These are phyloP conservation scores for Notothenia rossii DNA, from an alignment of 2,113 vertebrate species.

Conservation along the genomic window DNA sequence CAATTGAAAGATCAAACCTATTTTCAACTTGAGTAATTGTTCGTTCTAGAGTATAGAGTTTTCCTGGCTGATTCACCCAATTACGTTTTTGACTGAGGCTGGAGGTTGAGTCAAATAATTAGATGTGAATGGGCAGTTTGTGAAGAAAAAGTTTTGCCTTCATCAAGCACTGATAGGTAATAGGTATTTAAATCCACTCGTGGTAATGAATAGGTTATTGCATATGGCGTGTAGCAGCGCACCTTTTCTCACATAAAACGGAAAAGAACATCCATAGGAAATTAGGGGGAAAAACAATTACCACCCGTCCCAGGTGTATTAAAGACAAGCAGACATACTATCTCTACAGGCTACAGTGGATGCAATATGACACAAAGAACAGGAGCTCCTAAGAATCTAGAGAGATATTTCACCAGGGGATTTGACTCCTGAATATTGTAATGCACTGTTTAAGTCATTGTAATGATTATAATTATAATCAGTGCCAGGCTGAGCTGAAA, in stretches of 20 bases:
- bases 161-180: constrained; percentile 8
- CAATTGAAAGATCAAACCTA: not conserved
- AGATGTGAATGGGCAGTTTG: not conserved
- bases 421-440: constrained; percentile 67
- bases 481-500: constrained; percentile 59
- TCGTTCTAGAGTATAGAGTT: not conserved
- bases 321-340: constrained; percentile 48
- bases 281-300: constrained; percentile 40
- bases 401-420: constrained; percentile 58
- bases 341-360: constrained; percentile 29
- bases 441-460: constrained; percentile 62
- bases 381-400: constrained; percentile 51
- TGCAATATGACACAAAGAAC: constrained; percentile 58
- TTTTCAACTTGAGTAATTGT: not conserved
- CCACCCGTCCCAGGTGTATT: constrained; percentile 56
- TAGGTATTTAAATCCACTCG: constrained; percentile 12
- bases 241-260: constrained; percentile 14
- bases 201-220: constrained; percentile 26
- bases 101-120: constrained; percentile 5
- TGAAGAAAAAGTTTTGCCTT: not conserved
- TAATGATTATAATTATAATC: constrained; percentile 77
- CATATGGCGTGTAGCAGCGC: not conserved
- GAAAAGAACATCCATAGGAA: constrained; percentile 25
- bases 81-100: not conserved
- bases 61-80: not conserved